These are phyloP conservation scores for Notamacropus eugenii DNA, from an alignment of 2,797 vertebrate genomes.

Conservation along the genomic window DNA sequence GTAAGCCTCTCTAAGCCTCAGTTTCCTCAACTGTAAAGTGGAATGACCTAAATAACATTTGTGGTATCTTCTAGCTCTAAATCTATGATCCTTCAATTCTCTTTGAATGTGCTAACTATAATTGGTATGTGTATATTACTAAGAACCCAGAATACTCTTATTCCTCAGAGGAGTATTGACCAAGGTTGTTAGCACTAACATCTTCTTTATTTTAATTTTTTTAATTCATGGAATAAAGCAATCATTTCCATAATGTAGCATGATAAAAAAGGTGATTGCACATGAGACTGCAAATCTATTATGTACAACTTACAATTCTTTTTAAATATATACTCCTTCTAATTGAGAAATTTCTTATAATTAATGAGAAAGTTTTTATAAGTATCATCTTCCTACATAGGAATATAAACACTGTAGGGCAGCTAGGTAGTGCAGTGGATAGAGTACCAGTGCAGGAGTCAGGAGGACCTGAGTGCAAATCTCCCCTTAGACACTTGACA, in stretches of 20 bases:
- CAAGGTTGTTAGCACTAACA: background rate
- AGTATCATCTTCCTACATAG: too few relatives aligned
- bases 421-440: too few relatives aligned
- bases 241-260: background rate
- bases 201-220: background rate
- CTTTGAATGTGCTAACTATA: background rate
- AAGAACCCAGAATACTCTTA: too few relatives aligned
- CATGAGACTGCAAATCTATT: background rate
- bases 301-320: background rate
- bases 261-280: background rate
- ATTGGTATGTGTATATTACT: background rate
- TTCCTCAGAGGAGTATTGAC: background rate
- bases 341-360: too few relatives aligned
- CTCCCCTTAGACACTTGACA: too few relatives aligned
- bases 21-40: background rate
- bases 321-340: background rate
- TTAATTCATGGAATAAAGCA: background rate
- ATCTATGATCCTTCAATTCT: background rate
- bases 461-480: too few relatives aligned
- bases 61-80: background rate
- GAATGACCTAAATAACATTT: background rate
- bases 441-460: too few relatives aligned
- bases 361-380: too few relatives aligned
- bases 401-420: too few relatives aligned
- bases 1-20: background rate